Conservation (phyloP, 1,140 invertebrate genomes). For the Diachasmimorpha longicaudata region DNA sequence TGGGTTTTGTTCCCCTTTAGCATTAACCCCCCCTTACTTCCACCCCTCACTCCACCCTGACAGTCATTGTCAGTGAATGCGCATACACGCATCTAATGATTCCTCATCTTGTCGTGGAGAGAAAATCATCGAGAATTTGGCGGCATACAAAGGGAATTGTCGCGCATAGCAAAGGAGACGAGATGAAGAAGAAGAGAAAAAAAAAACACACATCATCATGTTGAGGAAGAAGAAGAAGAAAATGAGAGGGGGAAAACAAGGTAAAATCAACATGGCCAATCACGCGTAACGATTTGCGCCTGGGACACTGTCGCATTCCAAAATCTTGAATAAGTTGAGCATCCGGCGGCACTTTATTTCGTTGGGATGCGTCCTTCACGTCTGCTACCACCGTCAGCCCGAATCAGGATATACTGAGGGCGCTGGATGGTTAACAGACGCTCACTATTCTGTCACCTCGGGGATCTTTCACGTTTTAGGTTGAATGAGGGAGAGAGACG, state of each 20-base stretch:
- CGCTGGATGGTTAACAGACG: constrained; percentile 37
- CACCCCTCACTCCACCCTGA: neutral
- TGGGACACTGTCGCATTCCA: constrained; percentile 42
- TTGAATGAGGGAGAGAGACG: constrained; percentile 28
- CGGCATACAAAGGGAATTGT: neutral
- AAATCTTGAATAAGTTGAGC: constrained; percentile 48
- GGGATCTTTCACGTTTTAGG: no score
- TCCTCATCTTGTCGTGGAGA: neutral
- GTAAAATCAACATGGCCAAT: constrained; percentile 22
- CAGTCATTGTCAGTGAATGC: constrained; percentile 17
- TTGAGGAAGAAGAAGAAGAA: neutral
- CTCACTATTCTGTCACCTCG: constrained; percentile 48
- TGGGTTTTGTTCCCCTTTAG: constrained; percentile 6
- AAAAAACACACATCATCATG: neutral
- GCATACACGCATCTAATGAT: constrained; percentile 13
- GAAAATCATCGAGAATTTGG: neutral
- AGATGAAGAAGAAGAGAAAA: constrained; percentile 26
- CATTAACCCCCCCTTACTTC: neutral
- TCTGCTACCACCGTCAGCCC: constrained; percentile 9
- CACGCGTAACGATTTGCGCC: constrained; percentile 32
- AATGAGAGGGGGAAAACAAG: neutral
- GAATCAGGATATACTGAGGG: constrained; percentile 29
- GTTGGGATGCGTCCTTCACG: constrained; percentile 34
- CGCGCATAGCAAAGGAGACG: neutral
- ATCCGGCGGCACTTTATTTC: constrained; percentile 51